These are phyloP conservation scores for Miltochrista miniata DNA, from an alignment of 2,888 invertebrate genomes.

Conservation along the genomic window DNA sequence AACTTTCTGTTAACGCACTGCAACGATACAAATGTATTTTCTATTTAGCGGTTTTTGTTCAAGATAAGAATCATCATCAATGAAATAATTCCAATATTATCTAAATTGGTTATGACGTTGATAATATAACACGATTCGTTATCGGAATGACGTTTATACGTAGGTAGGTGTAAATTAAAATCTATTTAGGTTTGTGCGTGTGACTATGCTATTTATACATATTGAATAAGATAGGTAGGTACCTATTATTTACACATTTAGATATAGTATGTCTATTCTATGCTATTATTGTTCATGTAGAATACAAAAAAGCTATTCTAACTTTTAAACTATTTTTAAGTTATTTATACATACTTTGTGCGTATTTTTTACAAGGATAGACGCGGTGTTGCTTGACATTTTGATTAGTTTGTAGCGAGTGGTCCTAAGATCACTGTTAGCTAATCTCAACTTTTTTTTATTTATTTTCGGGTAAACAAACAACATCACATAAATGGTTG, in stretches of 20 bases:
- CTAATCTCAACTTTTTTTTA: too few species aligned
- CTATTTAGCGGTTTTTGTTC: not conserved
- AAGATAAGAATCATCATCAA: not conserved
- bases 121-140: not conserved
- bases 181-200: not conserved
- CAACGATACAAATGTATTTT: not conserved
- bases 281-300: too few species aligned
- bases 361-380: too few species aligned
- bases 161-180: not conserved
- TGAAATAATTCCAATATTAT: not conserved
- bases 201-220: not conserved
- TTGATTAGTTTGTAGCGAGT: too few species aligned
- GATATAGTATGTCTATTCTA: too few species aligned
- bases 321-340: too few species aligned
- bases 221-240: not conserved
- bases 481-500: too few species aligned
- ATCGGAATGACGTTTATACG: not conserved
- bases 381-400: too few species aligned
- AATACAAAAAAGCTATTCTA: too few species aligned
- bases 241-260: not conserved
- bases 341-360: too few species aligned
- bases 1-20: slow-evolving; percentile 8
- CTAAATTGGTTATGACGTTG: not conserved
- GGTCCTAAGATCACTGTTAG: too few species aligned
- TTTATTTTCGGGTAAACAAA: too few species aligned